A percentile compares a stretch with the other conserved stretches of the same genome.
Evolutionary conservation across 2,888 invertebrate species (phyloP).

Genomic region (Drosophila aldrichi): DNA sequence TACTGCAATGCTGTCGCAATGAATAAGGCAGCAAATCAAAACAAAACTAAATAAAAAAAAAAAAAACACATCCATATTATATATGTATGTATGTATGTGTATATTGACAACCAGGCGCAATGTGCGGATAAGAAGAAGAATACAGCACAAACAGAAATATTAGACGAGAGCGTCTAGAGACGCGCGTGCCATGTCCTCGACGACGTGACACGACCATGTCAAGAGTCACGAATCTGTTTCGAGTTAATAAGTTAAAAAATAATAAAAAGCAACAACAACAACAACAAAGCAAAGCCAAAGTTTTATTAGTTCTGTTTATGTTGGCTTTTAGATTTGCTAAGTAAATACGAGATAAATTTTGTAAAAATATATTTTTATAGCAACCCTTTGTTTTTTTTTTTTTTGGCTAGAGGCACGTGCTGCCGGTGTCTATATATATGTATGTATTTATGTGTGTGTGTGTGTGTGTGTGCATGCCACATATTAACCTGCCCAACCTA

Average conservation of each 20-base stretch:
- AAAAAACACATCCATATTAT: constrained; percentile 21
- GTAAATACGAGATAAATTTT: not conserved
- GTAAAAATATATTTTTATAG: not conserved
- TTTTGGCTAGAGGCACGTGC: constrained; percentile 57
- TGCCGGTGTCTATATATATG: constrained; percentile 7
- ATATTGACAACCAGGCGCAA: constrained; percentile 66
- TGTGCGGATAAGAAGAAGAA: constrained; percentile 20
- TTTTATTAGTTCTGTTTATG: constrained; percentile 4
- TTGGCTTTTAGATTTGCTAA: not conserved
- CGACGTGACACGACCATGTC: constrained; percentile 37
- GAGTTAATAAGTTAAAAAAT: not conserved
- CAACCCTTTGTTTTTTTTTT: constrained; percentile 15
- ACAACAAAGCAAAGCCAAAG: not conserved
- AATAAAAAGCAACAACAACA: too few species aligned
- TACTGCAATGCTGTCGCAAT: constrained; percentile 81
- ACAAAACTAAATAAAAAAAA: constrained; percentile 80
- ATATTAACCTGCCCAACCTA: constrained; percentile 66
- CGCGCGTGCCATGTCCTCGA: constrained; percentile 3
- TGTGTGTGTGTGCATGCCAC: constrained; percentile 7
- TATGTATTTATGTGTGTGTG: not conserved
- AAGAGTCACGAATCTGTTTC: constrained; percentile 6
- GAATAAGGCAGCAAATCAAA: constrained; percentile 82
- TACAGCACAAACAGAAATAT: constrained; percentile 69
- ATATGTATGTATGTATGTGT: not conserved
- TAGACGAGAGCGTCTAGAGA: constrained; percentile 54